Conservation (phyloP, 2,797 vertebrate species). For the Argya squamiceps region DNA sequence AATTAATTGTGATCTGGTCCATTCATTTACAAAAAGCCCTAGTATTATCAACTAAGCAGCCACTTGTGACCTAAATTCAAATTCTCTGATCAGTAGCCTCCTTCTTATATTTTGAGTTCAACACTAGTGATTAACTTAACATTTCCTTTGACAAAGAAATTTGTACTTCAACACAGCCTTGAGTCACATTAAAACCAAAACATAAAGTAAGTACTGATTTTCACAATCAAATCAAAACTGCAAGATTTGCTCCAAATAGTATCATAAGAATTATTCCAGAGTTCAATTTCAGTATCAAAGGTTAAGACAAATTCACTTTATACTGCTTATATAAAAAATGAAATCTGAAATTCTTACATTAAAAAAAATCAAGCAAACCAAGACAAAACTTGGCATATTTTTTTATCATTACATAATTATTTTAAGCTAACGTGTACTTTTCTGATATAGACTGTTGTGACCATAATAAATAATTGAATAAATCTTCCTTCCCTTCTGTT, state of each 20-base stretch:
- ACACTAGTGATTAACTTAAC: background rate
- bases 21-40: conserved; percentile 53
- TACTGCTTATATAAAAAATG: conserved; percentile 27
- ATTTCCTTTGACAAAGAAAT: conserved; percentile 1
- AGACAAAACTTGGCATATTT: background rate
- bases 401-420: conserved; percentile 16
- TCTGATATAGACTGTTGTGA: background rate
- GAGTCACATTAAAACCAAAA: background rate
- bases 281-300: conserved; percentile 20
- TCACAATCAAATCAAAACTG: background rate
- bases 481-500: background rate
- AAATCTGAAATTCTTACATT: background rate
- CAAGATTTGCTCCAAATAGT: background rate
- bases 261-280: background rate
- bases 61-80: background rate
- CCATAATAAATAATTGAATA: background rate
- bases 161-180: background rate
- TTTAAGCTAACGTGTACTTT: background rate
- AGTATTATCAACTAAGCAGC: conserved; percentile 49
- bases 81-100: background rate
- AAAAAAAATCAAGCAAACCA: background rate
- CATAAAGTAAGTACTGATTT: background rate
- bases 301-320: conserved; percentile 7
- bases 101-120: background rate
- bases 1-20: conserved; percentile 34